Evolutionary conservation across 1,140 invertebrate species (phyloP), one percentile per base, ranked within the genome.

Genomic region (Drosophila paulistorum): DNA sequence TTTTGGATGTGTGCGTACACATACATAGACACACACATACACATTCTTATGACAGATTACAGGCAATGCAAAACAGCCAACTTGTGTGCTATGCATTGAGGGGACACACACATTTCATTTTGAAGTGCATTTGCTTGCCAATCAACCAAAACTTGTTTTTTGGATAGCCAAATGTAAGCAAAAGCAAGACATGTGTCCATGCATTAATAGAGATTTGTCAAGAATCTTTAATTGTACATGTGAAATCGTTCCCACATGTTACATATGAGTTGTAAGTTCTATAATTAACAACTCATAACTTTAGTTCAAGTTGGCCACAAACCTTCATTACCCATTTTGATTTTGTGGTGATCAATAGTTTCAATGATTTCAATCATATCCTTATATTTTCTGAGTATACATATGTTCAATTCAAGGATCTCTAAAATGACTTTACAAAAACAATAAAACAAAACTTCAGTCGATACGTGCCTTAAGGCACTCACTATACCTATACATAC

Each of bases 111-210:
- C 39, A 17, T 58, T 42, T 39, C 55, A n/a, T 58, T 23, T n/a
- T 14, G 30, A 74, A 77, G 75, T 77, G 75, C 68, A 77, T 77
- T 77, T 77, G 45, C 74, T 77, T 77, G 45, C 74, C 71, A 77
- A 77, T 77, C 69, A 61, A 68, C 57, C 1, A 45, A 75, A 68
- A 58, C 58, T 45, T 67, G 58, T 65, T 26, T 39, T 41, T 68
- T 42, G 60, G 60, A 10, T 37, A 37, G 10, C 37, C 58, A 65
- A 45, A 41, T 54, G 37, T 51, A 58, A 41, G 23, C 11, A 67
- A 39, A n/a, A 23, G 23, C 48, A 6, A 57, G 55, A 76, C 73
- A 76, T 65, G 74, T 76, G 65, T 76, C 73, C 69, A 60, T 76
- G 74, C 74, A 76, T 76, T 76, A 76, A 76, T 76, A 73, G 76